These are phyloP conservation scores for Sebastolobus altivelis DNA, from an alignment of 2,797 vertebrate species.

Conservation along the genomic window DNA sequence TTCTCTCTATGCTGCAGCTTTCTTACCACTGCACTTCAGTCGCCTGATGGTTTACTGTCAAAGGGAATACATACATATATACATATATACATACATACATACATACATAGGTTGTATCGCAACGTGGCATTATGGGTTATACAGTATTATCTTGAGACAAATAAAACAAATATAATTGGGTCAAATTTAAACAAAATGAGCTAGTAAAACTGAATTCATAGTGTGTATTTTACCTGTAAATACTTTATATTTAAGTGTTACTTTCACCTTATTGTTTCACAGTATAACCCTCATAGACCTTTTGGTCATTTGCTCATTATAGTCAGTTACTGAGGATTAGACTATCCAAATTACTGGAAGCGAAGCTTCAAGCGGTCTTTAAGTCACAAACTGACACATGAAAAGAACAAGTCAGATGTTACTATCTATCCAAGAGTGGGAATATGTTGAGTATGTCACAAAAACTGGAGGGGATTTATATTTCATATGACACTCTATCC, in stretches of 20 bases:
- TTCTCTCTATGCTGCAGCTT: conserved; percentile 12
- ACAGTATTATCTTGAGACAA: background rate
- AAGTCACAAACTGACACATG: background rate
- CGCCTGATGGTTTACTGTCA: background rate
- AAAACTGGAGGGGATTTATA: background rate
- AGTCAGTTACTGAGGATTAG: background rate
- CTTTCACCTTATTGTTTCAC: background rate
- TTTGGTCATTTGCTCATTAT: background rate
- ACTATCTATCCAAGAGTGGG: background rate
- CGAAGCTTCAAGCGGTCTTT: background rate
- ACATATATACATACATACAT: background rate
- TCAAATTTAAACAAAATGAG: background rate
- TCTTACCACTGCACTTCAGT: background rate
- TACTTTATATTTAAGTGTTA: background rate
- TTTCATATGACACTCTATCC: background rate
- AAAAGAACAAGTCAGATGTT: background rate
- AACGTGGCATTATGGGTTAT: background rate
- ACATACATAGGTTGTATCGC: background rate
- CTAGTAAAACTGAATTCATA: background rate
- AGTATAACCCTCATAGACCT: background rate
- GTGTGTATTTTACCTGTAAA: background rate
- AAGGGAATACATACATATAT: conserved; percentile 5
- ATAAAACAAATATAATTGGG: background rate
- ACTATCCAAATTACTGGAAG: background rate
- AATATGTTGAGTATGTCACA: background rate